Percentiles rank a stretch among this genome's conserved stretches.
These are phyloP conservation scores for Seladonia tumulorum DNA, from an alignment of 2,888 invertebrate genomes.

Conservation along the genomic window DNA sequence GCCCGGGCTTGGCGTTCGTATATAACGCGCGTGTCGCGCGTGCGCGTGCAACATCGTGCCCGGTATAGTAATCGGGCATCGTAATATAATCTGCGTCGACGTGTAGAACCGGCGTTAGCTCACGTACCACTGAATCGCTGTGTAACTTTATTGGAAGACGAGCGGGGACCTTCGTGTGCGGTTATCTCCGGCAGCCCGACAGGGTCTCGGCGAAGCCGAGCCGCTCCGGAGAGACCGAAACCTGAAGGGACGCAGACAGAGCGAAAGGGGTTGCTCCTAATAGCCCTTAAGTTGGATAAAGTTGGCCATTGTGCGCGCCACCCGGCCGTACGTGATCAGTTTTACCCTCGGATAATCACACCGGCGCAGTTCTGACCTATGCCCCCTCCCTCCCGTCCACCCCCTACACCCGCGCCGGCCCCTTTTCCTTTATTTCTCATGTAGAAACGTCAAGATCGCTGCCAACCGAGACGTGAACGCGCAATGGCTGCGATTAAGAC, in stretches of 20 bases:
- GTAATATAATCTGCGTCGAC: slow-evolving; percentile 68
- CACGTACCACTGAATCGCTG: slow-evolving; percentile 67
- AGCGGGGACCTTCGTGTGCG: slow-evolving; percentile 56
- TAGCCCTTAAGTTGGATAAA: slow-evolving; percentile 74
- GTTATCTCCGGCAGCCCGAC: slow-evolving; percentile 67
- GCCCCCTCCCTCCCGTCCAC: not conserved
- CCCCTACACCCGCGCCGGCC: not conserved
- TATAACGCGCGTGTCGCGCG: slow-evolving; percentile 32
- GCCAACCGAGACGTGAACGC: slow-evolving; percentile 20
- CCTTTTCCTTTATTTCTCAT: slow-evolving; percentile 59
- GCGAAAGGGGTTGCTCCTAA: slow-evolving; percentile 71
- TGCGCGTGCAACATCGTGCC: slow-evolving; percentile 52
- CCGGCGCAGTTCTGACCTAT: slow-evolving; percentile 60
- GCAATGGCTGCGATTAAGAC: slow-evolving; percentile 39
- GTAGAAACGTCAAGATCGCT: slow-evolving; percentile 42
- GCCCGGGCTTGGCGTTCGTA: slow-evolving; percentile 48
- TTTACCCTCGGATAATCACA: slow-evolving; percentile 72
- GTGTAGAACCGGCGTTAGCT: slow-evolving; percentile 64
- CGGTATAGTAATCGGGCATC: slow-evolving; percentile 68
- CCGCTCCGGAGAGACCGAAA: slow-evolving; percentile 49
- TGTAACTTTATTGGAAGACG: slow-evolving; percentile 73
- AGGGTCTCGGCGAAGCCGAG: slow-evolving; percentile 31
- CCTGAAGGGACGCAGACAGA: slow-evolving; percentile 68
- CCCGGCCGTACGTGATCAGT: slow-evolving; percentile 73
- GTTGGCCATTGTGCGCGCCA: slow-evolving; percentile 73